phyloP scores from a whole-genome alignment of 2,888 invertebrate species.

The Pseudococcus viburni region DNA sequence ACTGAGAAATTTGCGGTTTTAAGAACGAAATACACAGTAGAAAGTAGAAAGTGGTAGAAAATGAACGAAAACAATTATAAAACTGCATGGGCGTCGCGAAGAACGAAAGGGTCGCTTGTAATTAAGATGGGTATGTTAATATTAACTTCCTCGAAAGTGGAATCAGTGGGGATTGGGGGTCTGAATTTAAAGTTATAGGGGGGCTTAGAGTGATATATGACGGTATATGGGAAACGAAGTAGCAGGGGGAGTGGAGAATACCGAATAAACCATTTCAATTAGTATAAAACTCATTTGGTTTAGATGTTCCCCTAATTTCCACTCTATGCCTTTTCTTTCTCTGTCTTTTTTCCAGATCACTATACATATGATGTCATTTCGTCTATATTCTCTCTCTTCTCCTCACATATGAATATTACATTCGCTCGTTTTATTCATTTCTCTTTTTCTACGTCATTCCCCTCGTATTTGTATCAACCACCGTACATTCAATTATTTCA shows the following conservation, averaged over 20 bases:
- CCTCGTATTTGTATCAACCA: not conserved
- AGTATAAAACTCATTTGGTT: slow-evolving; percentile 66
- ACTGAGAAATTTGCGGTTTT: slow-evolving; percentile 64
- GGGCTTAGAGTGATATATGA: slow-evolving; percentile 61
- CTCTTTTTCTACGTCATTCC: not conserved
- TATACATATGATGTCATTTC: slow-evolving; percentile 7
- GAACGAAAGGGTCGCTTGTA: slow-evolving; percentile 64
- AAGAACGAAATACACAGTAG: slow-evolving; percentile 62
- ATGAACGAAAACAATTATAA: slow-evolving; percentile 65
- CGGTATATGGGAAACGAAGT: slow-evolving; percentile 55
- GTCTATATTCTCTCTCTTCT: not conserved
- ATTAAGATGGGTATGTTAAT: slow-evolving; percentile 66
- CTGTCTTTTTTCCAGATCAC: not conserved
- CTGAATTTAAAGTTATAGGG: slow-evolving; percentile 36
- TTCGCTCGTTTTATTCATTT: not conserved
- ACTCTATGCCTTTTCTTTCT: slow-evolving; percentile 1
- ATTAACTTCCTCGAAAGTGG: slow-evolving; percentile 63
- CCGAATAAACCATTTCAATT: slow-evolving; percentile 66
- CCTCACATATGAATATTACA: not conserved
- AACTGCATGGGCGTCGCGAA: slow-evolving; percentile 58
- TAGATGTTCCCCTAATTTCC: slow-evolving; percentile 50
- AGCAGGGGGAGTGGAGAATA: slow-evolving; percentile 50
- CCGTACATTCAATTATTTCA: slow-evolving; percentile 6
- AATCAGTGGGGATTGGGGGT: slow-evolving; percentile 41
- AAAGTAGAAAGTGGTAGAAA: slow-evolving; percentile 62